These are phyloP conservation scores for Synanthedon myopaeformis DNA, from an alignment of 2,888 invertebrate genomes.

Conservation along the genomic window DNA sequence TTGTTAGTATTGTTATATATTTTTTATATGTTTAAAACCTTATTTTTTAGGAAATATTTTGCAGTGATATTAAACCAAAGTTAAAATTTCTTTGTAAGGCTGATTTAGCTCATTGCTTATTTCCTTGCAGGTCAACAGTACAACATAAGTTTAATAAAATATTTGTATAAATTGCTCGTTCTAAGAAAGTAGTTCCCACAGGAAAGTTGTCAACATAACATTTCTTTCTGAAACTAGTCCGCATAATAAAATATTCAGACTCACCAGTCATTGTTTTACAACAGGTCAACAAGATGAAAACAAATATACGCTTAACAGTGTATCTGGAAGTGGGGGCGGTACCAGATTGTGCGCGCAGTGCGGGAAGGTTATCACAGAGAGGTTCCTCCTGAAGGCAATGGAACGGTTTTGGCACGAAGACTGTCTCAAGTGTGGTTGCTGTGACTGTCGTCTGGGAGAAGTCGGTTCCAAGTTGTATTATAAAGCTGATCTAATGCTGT, in stretches of 20 bases:
- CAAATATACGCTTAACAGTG: slow-evolving; percentile 48
- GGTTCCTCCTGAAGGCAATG: slow-evolving; percentile 85
- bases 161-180: not conserved
- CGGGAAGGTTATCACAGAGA: slow-evolving; percentile 86
- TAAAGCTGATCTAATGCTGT: slow-evolving; percentile 90
- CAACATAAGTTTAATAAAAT: no score
- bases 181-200: no score
- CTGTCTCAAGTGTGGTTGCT: slow-evolving; percentile 92
- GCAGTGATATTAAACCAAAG: no score
- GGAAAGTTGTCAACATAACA: no score
- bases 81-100: no score
- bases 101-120: no score
- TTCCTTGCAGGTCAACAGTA: no score
- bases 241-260: not conserved
- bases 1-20: no score
- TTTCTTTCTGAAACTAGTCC: not conserved
- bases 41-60: no score
- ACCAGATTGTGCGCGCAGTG: slow-evolving; percentile 85
- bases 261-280: slow-evolving; percentile 7
- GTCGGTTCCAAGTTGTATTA: slow-evolving; percentile 92
- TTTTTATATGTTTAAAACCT: no score
- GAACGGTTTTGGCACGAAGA: slow-evolving; percentile 96
- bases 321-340: slow-evolving; percentile 38
- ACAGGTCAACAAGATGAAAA: slow-evolving; percentile 61
- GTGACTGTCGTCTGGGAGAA: slow-evolving; percentile 93